Base-by-base conservation (phyloP, 2,888 invertebrate genomes). In the Tortrix viridana region DNA sequence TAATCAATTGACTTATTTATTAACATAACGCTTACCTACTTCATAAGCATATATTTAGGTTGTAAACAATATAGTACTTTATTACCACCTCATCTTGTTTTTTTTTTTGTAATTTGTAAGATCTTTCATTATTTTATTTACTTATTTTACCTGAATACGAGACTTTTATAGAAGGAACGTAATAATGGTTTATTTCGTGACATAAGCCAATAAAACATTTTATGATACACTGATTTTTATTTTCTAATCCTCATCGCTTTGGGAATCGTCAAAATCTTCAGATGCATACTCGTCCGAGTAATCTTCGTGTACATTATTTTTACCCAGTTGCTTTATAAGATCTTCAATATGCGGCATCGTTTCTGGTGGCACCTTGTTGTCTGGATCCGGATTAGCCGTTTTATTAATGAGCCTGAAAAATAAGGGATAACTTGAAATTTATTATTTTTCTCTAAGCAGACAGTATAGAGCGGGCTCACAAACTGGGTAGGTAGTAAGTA, bases 311-410 rank as follows among this genome's bases (percentile, higher is more conserved):
- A 79, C 74, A 61, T 74, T 75, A 52, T 86, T 74, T 57, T 84
- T 86, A 26, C 81, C 81, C 58, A 88, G 75, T 71, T 82, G 80
- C 41, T 71, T 68, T 58, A 86, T 62, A 67, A 88, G 71, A 3
- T 81, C 80, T 68, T 85, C 82, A 65, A 89, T 75, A 58, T 82
- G 72, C 46, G 73, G 57, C 53, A 73, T 71, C 19, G 80, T 65
- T 65, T 80, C 82, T 58, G 78, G 70, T 62, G 79, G 75, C 55
- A 79, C 58, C 73, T 80, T 69, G 82, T 87, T 72, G 80, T 88
- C 66, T 77, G 86, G 82, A 76, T 88, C 77, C 77, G 86, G 82
- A 76, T 88, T 77, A 77, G 88, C 92, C 91, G 93, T 79, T 76
- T 86, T 87, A 65, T 84, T 86, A 52, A 90, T 71, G 46, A 79